Conservation (phyloP, 2,888 invertebrate genomes). For the Phortica okadai region DNA sequence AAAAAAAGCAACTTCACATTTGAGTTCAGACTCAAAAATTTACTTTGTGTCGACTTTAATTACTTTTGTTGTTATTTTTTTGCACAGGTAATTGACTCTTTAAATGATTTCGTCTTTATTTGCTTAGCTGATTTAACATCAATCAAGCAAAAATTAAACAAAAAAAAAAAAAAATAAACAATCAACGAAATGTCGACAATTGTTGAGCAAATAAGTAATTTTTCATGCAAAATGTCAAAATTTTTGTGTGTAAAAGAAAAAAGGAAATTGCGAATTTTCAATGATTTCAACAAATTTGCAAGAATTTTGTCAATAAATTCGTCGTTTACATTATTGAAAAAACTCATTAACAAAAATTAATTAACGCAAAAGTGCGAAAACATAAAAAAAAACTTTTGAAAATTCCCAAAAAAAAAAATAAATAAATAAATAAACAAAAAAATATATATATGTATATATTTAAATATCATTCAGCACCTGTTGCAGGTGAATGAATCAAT, state of each 20-base stretch:
- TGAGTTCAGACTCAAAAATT: too few species aligned
- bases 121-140: not conserved
- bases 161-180: not conserved
- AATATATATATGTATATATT: constrained; percentile 9
- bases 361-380: constrained; percentile 37
- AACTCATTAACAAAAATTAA: constrained; percentile 26
- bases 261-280: not conserved
- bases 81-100: not conserved
- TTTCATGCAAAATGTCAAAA: not conserved
- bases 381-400: constrained; percentile 27
- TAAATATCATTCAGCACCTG: constrained; percentile 47
- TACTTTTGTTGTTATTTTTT: not conserved
- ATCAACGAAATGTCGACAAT: not conserved
- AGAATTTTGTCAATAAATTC: constrained; percentile 5
- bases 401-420: constrained; percentile 35
- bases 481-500: constrained; percentile 50
- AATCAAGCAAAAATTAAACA: not conserved
- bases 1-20: too few species aligned
- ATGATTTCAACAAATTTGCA: constrained; percentile 21
- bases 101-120: not conserved
- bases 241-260: too few species aligned
- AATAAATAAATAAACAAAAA: constrained; percentile 34
- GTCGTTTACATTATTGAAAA: constrained; percentile 6
- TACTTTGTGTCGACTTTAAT: not conserved
- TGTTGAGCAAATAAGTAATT: not conserved